Conservation (phyloP, 2,888 invertebrate species). For the Lepidochitona cinerea region DNA sequence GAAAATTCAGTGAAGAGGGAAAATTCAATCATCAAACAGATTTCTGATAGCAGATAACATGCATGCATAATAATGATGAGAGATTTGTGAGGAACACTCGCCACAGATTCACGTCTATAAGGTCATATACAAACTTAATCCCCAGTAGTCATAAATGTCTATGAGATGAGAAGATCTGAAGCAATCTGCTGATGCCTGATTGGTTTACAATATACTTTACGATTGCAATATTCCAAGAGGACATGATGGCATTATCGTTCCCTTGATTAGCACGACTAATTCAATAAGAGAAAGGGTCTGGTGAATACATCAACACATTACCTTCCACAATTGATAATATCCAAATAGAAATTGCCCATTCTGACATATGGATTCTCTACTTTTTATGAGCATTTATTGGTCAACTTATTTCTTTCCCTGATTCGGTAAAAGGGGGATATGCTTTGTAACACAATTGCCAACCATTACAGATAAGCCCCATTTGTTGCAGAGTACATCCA, state of each 20-base stretch:
- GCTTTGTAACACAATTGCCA: not conserved
- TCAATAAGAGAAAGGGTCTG: not conserved
- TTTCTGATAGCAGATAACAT: not conserved
- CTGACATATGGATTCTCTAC: constrained; percentile 2
- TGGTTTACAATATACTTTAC: not conserved
- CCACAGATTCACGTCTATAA: too few relatives aligned
- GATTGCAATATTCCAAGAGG: not conserved
- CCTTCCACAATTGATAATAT: not conserved
- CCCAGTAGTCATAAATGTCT: not conserved
- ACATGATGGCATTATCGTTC: not conserved
- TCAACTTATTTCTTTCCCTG: not conserved
- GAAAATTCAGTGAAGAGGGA: too few relatives aligned
- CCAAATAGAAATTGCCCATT: not conserved
- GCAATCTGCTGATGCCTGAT: not conserved
- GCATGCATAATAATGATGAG: not conserved
- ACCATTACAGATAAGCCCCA: not conserved
- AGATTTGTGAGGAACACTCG: too few relatives aligned
- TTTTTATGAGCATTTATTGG: not conserved
- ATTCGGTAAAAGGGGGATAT: not conserved
- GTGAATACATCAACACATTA: not conserved
- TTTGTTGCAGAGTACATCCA: not conserved
- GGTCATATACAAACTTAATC: not conserved
- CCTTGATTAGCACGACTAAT: not conserved
- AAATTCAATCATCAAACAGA: not conserved
- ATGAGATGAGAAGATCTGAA: not conserved